Conservation (phyloP, 2,888 invertebrate genomes). For the Nomada ruficornis region DNA sequence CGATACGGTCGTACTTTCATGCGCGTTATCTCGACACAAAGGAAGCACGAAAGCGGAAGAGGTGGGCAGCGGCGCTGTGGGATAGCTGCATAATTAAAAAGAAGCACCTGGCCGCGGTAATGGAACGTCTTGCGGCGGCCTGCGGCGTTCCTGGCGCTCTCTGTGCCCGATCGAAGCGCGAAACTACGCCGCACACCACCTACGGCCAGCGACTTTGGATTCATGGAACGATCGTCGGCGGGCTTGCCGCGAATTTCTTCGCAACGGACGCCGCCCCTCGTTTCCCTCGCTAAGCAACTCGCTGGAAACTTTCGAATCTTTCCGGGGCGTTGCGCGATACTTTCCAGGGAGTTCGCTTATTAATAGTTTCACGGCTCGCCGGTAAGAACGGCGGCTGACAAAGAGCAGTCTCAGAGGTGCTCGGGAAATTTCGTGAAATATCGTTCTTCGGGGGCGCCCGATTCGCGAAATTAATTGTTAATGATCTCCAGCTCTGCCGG, state of each 20-base stretch:
- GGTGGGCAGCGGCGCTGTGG: constrained; percentile 18
- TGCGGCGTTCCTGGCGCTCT: neutral
- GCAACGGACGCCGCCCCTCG: neutral
- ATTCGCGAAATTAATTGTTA: constrained; percentile 10
- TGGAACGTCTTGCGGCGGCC: constrained; percentile 2
- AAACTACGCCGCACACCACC: neutral
- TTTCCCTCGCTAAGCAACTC: neutral
- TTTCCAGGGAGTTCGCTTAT: too few relatives aligned
- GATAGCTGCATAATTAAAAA: constrained; percentile 47
- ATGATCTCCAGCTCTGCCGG: neutral
- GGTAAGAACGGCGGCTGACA: too few relatives aligned
- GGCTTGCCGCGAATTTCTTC: neutral
- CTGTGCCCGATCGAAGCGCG: constrained; percentile 29
- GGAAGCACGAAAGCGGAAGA: constrained; percentile 39
- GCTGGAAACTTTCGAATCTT: too few relatives aligned
- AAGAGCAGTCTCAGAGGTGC: too few relatives aligned
- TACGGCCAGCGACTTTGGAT: neutral
- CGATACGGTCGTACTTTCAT: constrained; percentile 9
- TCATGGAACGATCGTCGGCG: neutral
- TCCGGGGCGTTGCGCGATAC: too few relatives aligned
- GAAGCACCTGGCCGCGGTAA: constrained; percentile 18
- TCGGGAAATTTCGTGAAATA: neutral
- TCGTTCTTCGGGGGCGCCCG: neutral
- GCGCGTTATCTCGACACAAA: constrained; percentile 38
- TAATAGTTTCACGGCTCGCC: neutral